These are phyloP conservation scores for Sanderia malayensis DNA, from an alignment of 30 jellyfish, hydroid and myxozoan genomes.

Conservation along the genomic window DNA sequence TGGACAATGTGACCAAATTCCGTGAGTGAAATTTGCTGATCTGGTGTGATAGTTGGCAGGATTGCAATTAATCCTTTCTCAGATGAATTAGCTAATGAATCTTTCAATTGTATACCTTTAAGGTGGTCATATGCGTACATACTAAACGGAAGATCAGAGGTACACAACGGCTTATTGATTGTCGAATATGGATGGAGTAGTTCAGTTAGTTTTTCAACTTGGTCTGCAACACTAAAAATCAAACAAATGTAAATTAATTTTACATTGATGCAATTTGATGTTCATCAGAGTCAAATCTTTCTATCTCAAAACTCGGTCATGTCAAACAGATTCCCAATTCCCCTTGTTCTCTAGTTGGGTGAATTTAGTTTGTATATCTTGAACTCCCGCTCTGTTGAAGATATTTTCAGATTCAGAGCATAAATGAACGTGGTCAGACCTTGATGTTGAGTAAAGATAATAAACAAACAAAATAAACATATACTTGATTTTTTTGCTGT, in stretches of 20 bases:
- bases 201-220: slow-evolving; percentile 21
- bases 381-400: too few species aligned
- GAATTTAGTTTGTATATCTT: too few species aligned
- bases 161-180: slow-evolving; percentile 79
- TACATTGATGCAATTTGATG: too few species aligned
- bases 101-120: slow-evolving; percentile 76
- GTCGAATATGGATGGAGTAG: too few species aligned
- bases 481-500: slow-evolving; percentile 64
- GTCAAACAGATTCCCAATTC: too few species aligned
- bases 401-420: too few species aligned
- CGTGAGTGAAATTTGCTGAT: slow-evolving; percentile 49
- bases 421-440: too few species aligned
- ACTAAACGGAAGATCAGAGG: slow-evolving; percentile 73
- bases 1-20: slow-evolving; percentile 77
- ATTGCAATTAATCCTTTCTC: slow-evolving; percentile 79
- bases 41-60: slow-evolving; percentile 71
- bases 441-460: too few species aligned
- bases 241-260: too few species aligned
- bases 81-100: slow-evolving; percentile 39
- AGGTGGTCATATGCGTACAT: slow-evolving; percentile 90
- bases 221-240: slow-evolving; percentile 67
- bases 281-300: too few species aligned
- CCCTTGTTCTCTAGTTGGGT: too few species aligned
- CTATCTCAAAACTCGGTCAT: too few species aligned
- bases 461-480: slow-evolving; percentile 4